phyloP scores from a whole-genome alignment of 2,113 vertebrate species.

The Conger conger region DNA sequence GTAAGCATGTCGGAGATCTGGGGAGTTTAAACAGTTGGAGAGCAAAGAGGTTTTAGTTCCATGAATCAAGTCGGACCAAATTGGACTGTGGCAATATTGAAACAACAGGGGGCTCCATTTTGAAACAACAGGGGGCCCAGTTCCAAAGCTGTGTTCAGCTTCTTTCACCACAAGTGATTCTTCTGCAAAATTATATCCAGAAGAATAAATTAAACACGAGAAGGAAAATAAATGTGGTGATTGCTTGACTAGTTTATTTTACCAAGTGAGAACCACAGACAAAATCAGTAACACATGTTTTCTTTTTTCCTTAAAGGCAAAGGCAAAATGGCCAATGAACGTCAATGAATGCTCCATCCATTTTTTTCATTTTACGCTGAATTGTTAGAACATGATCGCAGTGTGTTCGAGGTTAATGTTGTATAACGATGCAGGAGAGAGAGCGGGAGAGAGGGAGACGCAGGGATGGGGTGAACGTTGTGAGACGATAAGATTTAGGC shows the following conservation, averaged over 20 bases:
- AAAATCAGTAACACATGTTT: not conserved
- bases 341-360: not conserved
- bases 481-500: constrained; percentile 3
- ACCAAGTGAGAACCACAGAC: not conserved
- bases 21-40: constrained; percentile 52
- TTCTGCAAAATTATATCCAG: not conserved
- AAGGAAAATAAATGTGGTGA: not conserved
- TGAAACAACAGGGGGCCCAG: constrained; percentile 19
- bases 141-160: not conserved
- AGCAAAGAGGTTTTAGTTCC: constrained; percentile 31
- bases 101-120: constrained; percentile 23
- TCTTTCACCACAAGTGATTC: not conserved
- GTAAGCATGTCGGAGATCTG: constrained; percentile 35
- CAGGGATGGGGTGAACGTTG: not conserved
- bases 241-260: not conserved
- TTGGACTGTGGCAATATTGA: constrained; percentile 35
- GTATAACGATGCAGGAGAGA: not conserved
- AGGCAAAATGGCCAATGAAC: not conserved
- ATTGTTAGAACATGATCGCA: not conserved
- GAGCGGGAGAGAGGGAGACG: not conserved
- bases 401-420: not conserved
- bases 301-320: not conserved
- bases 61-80: constrained; percentile 25
- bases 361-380: not conserved
- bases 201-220: not conserved